phyloP scores from a whole-genome alignment of 2,888 invertebrate genomes.

The Endomychus coccineus region DNA sequence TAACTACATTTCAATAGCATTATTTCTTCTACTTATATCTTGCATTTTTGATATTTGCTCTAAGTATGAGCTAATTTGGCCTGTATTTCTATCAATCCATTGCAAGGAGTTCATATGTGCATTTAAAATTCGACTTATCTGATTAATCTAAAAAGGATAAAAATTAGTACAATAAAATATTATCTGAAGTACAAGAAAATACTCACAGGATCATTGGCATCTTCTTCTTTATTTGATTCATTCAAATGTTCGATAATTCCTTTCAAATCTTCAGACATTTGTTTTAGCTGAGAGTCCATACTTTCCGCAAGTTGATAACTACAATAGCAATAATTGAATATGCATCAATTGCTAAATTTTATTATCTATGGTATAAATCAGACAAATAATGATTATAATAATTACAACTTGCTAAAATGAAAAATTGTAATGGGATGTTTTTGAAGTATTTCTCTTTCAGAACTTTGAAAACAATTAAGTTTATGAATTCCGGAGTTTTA shows the following conservation, averaged over 20 bases:
- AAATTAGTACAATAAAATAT: background rate
- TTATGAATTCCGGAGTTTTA: too few relatives aligned
- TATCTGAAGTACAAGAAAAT: conserved; percentile 5
- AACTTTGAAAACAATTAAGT: too few relatives aligned
- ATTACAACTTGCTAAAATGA: too few relatives aligned
- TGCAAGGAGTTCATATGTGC: conserved; percentile 95
- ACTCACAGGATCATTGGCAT: conserved; percentile 78
- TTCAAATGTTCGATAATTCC: conserved; percentile 93
- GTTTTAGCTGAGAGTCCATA: conserved; percentile 83
- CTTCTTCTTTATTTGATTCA: conserved; percentile 75
- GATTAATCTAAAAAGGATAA: conserved; percentile 62
- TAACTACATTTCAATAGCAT: conserved; percentile 39
- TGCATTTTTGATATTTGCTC: conserved; percentile 78
- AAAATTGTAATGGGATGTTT: too few relatives aligned
- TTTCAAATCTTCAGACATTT: conserved; percentile 91
- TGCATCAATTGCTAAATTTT: too few relatives aligned
- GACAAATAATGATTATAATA: too few relatives aligned
- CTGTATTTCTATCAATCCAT: conserved; percentile 85
- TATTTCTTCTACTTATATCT: conserved; percentile 67
- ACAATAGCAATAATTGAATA: conserved; percentile 23
- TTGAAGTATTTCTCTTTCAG: too few relatives aligned
- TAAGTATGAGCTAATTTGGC: conserved; percentile 66
- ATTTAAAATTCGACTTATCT: conserved; percentile 88
- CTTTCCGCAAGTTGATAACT: conserved; percentile 84
- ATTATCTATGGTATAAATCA: too few relatives aligned